Evolutionary conservation across 2,113 vertebrate genomes (phyloP).

Genomic region (Gorsachius goisagi): DNA sequence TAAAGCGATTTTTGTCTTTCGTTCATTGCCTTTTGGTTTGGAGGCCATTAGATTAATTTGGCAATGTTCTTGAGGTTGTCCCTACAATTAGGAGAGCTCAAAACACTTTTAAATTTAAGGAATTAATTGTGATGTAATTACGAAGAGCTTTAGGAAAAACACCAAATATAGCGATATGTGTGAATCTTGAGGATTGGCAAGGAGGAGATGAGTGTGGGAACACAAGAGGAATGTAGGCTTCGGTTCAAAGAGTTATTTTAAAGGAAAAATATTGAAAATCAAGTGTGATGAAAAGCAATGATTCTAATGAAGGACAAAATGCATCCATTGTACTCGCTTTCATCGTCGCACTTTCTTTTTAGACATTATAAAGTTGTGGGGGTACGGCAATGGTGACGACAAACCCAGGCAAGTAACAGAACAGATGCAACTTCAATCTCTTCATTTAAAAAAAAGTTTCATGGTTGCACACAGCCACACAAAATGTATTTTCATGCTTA

Average conservation of each 20-base stretch:
- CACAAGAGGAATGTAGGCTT: conserved; percentile 8
- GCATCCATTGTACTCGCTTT: background rate
- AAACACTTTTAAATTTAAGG: conserved; percentile 30
- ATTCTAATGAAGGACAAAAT: background rate
- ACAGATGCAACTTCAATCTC: conserved; percentile 4
- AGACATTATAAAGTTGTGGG: background rate
- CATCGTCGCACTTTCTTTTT: background rate
- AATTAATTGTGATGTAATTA: conserved; percentile 45
- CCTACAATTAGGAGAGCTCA: background rate
- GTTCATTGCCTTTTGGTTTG: conserved; percentile 6
- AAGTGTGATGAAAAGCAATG: conserved; percentile 9
- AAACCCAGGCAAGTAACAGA: background rate
- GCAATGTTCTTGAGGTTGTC: conserved; percentile 22
- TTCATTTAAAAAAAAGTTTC: conserved; percentile 39
- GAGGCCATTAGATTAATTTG: conserved; percentile 24
- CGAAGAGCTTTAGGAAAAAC: conserved; percentile 36
- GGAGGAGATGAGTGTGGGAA: conserved; percentile 18
- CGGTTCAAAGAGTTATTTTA: conserved; percentile 37
- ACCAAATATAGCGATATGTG: conserved; percentile 41
- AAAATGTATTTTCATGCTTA: conserved; percentile 42
- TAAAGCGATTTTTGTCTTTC: background rate
- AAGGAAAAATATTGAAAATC: conserved; percentile 20
- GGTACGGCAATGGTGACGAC: background rate
- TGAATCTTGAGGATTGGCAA: conserved; percentile 26
- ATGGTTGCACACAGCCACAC: background rate